A percentile compares a stretch with the other conserved stretches of the same genome.
phyloP scores from a whole-genome alignment of 2,888 invertebrate species.

The Mystacides longicornis region DNA sequence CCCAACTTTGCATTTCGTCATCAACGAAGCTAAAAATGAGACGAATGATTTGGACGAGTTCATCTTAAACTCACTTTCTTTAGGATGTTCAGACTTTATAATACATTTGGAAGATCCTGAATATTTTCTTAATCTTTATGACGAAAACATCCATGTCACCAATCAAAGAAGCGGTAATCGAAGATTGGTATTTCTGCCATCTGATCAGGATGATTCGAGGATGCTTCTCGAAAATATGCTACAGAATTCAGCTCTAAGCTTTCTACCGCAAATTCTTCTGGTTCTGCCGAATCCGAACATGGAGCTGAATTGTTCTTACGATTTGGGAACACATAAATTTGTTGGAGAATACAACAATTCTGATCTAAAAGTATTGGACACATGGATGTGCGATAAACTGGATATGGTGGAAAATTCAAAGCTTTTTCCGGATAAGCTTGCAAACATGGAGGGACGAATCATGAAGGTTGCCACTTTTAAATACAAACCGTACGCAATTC shows the following conservation, averaged over 20 bases:
- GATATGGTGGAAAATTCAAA: conserved; percentile 33
- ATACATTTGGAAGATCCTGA: conserved; percentile 36
- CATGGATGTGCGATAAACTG: conserved; percentile 38
- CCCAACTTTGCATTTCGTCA: not conserved
- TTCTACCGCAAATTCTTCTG: conserved; percentile 37
- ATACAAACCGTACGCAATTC: conserved; percentile 53
- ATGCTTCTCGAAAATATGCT: conserved; percentile 29
- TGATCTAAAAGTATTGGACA: conserved; percentile 35
- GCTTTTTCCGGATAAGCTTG: conserved; percentile 45
- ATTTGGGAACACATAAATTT: conserved; percentile 41
- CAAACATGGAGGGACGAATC: conserved; percentile 40
- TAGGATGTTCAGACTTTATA: conserved; percentile 45
- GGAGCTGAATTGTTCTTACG: conserved; percentile 14
- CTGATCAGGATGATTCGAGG: conserved; percentile 25
- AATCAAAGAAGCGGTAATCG: conserved; percentile 41
- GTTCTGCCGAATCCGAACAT: conserved; percentile 28
- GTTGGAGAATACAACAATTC: conserved; percentile 33
- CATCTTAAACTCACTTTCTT: conserved; percentile 32
- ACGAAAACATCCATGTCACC: conserved; percentile 36
- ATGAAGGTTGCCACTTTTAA: conserved; percentile 50
- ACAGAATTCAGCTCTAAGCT: conserved; percentile 34
- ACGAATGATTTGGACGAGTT: not conserved
- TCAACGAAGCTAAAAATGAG: not conserved
- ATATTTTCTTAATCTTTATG: conserved; percentile 38
- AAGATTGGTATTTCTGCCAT: conserved; percentile 40